Evolutionary conservation across 2,113 vertebrate genomes (phyloP).

Genomic region (Cathartes aura): DNA sequence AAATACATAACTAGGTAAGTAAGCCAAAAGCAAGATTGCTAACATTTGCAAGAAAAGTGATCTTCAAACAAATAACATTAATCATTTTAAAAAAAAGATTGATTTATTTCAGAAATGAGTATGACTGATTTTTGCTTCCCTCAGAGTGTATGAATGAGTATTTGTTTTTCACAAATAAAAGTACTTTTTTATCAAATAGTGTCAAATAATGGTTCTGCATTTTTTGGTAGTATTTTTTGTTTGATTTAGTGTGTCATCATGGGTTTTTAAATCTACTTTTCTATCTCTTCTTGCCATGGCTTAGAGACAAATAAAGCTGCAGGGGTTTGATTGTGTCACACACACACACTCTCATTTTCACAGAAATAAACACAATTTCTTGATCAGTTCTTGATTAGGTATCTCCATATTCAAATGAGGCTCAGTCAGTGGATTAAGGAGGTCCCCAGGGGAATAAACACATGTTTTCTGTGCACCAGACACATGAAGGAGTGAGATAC

Average conservation of each 20-base stretch:
- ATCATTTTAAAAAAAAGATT: accelerated
- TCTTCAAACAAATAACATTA: background rate
- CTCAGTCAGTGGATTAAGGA: background rate
- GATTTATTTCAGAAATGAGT: background rate
- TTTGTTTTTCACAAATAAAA: background rate
- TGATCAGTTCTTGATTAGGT: background rate
- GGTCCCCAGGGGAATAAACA: background rate
- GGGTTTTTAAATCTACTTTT: background rate
- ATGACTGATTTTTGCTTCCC: background rate
- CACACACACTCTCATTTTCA: background rate
- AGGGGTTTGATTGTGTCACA: background rate
- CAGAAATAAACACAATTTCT: background rate
- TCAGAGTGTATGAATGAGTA: background rate
- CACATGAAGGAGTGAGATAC: background rate
- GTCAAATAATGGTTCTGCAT: background rate
- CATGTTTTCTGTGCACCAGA: background rate
- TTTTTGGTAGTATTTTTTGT: background rate
- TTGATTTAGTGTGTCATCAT: background rate
- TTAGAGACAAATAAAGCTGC: background rate
- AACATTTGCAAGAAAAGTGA: background rate
- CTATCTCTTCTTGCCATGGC: background rate
- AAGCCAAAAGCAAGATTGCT: background rate
- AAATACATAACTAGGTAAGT: background rate
- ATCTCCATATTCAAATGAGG: background rate
- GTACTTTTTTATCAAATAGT: background rate